Evolutionary conservation across 1,140 invertebrate genomes (phyloP).

Genomic region (Augochlora pura): DNA sequence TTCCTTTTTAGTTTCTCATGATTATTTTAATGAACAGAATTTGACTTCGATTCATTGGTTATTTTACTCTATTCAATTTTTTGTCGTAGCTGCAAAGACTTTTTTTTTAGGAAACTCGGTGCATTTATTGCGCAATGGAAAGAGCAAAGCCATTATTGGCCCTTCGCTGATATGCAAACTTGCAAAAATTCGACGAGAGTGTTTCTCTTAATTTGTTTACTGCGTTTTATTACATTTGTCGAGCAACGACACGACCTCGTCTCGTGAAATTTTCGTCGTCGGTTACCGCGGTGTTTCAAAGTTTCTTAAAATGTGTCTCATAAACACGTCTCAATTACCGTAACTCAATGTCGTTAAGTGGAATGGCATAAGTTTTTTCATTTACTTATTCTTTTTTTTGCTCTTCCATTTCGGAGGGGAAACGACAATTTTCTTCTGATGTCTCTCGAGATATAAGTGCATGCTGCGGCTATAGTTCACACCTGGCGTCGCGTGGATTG

Average conservation of each 20-base stretch:
- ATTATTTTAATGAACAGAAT: constrained; percentile 1
- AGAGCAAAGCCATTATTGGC: constrained; percentile 23
- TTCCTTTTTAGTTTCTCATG: constrained; percentile 26
- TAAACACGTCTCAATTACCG: constrained; percentile 35
- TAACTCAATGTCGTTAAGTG: constrained; percentile 55
- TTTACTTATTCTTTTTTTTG: too few relatives aligned
- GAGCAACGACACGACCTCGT: constrained; percentile 28
- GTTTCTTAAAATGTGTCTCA: constrained; percentile 37
- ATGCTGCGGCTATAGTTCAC: constrained; percentile 32
- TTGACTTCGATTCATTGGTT: background rate
- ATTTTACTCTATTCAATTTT: background rate
- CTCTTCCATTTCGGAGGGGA: background rate
- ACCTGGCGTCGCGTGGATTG: constrained; percentile 39
- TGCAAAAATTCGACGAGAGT: constrained; percentile 42
- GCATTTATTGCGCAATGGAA: constrained; percentile 41
- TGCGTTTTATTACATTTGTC: constrained; percentile 18
- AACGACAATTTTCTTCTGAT: constrained; percentile 40
- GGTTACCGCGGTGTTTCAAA: constrained; percentile 8
- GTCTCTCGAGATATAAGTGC: constrained; percentile 43
- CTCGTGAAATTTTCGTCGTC: background rate
- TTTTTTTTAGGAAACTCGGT: constrained; percentile 10
- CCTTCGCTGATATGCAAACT: constrained; percentile 49
- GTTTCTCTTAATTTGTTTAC: background rate
- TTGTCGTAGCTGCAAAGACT: constrained; percentile 8
- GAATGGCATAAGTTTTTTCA: constrained; percentile 63